Conservation (phyloP, 2,113 vertebrate species). For the Rhabdornis inornatus region DNA sequence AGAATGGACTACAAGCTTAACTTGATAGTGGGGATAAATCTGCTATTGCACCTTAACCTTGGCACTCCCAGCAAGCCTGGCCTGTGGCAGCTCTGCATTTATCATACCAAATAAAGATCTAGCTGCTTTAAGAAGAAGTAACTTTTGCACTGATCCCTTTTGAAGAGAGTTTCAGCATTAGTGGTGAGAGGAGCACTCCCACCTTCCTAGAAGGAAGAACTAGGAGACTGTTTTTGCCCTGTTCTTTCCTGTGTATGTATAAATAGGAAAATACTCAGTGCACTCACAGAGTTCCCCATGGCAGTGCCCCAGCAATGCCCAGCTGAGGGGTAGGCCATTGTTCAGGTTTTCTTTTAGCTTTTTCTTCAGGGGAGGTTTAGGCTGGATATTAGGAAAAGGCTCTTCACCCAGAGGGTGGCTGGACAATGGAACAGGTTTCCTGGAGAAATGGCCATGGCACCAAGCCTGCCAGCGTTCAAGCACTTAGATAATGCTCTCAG, state of each 20-base stretch:
- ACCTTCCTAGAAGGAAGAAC: not conserved
- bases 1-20: not conserved
- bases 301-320: not conserved
- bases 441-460: not conserved
- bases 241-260: fast-evolving
- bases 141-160: not conserved
- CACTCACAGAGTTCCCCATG: not conserved
- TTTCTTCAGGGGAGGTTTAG: not conserved
- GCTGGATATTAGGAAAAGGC: not conserved
- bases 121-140: not conserved
- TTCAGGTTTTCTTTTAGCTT: not conserved
- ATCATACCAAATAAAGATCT: not conserved
- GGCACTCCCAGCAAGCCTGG: not conserved
- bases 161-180: not conserved
- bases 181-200: not conserved
- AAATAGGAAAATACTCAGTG: not conserved
- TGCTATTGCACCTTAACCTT: not conserved
- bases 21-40: not conserved
- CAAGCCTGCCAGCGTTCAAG: not conserved
- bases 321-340: not conserved
- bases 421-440: not conserved
- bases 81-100: not conserved
- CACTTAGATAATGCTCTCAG: not conserved
- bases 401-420: not conserved
- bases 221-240: not conserved